Evolutionary conservation across 2,888 invertebrate genomes (phyloP), one percentile per base, ranked within the genome.

Genomic region (Trissoscelio sp.): DNA sequence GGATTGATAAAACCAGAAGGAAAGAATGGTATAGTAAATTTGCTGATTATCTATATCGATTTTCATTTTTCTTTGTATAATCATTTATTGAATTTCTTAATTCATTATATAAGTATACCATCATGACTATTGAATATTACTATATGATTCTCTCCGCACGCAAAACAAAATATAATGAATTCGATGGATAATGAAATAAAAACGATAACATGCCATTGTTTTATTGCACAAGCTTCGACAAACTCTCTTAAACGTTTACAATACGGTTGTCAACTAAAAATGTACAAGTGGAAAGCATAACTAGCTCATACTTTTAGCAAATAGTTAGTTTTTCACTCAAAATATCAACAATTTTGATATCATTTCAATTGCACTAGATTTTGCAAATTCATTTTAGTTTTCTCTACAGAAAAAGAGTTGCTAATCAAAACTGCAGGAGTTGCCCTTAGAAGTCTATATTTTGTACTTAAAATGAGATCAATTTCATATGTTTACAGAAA

Each of bases 221-320:
- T 87, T 85, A 84, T 86, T 86, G 86, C 87, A 83, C 83, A 89
- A 88, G 86, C 88, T 85, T 85, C 78, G 84, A 84, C 83, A 78
- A 74, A 73, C 44, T 57, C 58, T 70, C 48, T 70, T 48, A 20
- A 51, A 69, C 14, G 53, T 80, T 73, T 64, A 69, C 67, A 67
- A 4, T 69, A 62, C 34, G 11, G 14, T 51, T 57, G 57, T 46
- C 22, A 75, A 70, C 70, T 66, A 37, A 64, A 60, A 58, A 62
- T 46, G 28, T 46, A 46, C 53, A 69, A 74, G 74, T 73, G 73
- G 74, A 75, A 80, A 75, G 79, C 57, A n/a, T 51, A 34, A 64
- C 55, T 55, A 48, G 64, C 39, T 16, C n/a, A 55, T 70, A 64
- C 37, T 39, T 60, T 24, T 42, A 53, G 60, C 51, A 16, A 60